Evolutionary conservation across 2,113 vertebrate genomes (phyloP).

Genomic region (Ammodytes dubius): DNA sequence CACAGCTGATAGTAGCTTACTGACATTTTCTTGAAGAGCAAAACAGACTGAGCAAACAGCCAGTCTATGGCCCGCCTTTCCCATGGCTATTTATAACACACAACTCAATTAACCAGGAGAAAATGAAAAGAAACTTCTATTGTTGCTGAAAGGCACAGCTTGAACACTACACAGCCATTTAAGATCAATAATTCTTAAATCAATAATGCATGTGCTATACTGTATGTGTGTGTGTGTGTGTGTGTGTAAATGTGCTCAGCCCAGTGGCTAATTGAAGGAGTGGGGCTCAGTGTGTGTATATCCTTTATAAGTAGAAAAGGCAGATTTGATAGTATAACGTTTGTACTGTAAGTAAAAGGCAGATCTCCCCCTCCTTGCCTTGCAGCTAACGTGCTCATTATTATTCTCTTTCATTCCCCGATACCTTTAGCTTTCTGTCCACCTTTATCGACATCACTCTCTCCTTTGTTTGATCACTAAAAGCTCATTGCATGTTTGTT

Average conservation of each 20-base stretch:
- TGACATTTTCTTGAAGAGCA: conserved; percentile 31
- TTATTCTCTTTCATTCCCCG: not conserved
- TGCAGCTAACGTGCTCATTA: not conserved
- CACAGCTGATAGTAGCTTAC: conserved; percentile 46
- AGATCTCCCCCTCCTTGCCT: not conserved
- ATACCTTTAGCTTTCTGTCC: conserved; percentile 2
- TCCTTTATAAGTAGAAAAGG: conserved; percentile 3
- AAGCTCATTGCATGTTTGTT: conserved; percentile 32
- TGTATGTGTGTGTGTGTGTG: conserved; percentile 1
- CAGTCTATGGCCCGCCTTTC: not conserved
- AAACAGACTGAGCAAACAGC: conserved; percentile 13
- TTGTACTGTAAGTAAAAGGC: too few relatives aligned
- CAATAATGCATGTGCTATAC: conserved; percentile 37
- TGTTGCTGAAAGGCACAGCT: conserved; percentile 20
- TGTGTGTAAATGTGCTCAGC: conserved; percentile 6
- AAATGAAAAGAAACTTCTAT: conserved; percentile 7
- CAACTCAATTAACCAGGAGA: conserved; percentile 34
- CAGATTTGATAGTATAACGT: not conserved
- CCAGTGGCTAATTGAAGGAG: conserved; percentile 28
- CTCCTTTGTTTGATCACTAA: conserved; percentile 17
- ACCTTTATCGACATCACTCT: conserved; percentile 15
- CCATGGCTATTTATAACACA: conserved; percentile 12
- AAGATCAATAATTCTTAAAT: conserved; percentile 41
- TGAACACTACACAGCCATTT: conserved; percentile 42
- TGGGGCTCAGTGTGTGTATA: conserved; percentile 11